Conservation (phyloP, 2,797 vertebrate genomes). For the Hafferia zeledoni region DNA sequence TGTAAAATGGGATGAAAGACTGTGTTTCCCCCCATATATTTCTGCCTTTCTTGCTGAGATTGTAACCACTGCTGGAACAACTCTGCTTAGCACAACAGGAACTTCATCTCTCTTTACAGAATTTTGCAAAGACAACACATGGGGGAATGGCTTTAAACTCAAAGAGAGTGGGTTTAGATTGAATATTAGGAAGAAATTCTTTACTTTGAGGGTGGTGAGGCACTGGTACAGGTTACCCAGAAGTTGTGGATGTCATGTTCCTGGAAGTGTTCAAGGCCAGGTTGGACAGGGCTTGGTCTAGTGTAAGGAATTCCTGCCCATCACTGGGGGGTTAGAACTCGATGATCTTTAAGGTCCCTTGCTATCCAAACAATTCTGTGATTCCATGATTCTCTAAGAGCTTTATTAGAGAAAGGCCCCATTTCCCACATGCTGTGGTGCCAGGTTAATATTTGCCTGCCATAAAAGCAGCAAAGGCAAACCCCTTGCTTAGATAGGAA, state of each 20-base stretch:
- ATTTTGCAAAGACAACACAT: background rate
- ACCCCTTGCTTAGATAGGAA: background rate
- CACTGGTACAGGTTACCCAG: background rate
- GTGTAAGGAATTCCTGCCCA: background rate
- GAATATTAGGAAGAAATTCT: background rate
- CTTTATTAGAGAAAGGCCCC: background rate
- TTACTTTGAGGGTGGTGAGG: background rate
- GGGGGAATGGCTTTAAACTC: background rate
- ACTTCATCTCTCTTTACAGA: background rate
- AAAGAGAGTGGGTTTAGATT: background rate
- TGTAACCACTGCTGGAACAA: background rate
- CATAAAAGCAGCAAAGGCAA: background rate
- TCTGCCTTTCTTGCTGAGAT: background rate
- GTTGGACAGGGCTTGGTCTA: background rate
- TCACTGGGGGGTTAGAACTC: background rate
- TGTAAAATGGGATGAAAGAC: background rate
- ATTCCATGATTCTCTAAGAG: background rate
- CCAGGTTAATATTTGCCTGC: rapidly evolving
- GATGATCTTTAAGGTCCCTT: background rate
- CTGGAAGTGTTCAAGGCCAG: background rate
- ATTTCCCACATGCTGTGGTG: background rate
- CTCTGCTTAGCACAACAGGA: background rate
- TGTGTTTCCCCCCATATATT: background rate
- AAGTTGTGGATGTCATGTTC: background rate
- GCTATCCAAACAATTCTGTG: background rate